These are phyloP conservation scores for Neolamprologus variostigma DNA, from an alignment of 2,113 vertebrate genomes.

Conservation along the genomic window DNA sequence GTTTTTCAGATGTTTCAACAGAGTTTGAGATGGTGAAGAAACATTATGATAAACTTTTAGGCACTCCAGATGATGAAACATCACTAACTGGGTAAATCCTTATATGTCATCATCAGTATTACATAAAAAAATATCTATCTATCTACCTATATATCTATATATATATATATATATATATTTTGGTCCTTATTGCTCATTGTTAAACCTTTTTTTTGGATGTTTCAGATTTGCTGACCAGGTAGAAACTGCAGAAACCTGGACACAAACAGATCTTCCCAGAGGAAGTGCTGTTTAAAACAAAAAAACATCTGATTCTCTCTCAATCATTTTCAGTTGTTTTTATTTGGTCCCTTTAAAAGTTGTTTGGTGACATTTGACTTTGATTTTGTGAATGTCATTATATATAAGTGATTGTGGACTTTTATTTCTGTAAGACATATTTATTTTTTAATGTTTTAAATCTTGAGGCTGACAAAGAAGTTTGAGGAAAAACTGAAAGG, in stretches of 20 bases:
- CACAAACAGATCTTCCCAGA: not conserved
- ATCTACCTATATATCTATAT: fast-evolving
- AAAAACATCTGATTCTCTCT: fast-evolving
- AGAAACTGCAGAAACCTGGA: not conserved
- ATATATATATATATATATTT: not conserved
- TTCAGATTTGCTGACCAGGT: not conserved
- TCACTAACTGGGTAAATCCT: not conserved
- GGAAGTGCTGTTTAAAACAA: not conserved
- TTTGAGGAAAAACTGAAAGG: not conserved
- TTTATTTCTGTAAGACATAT: not conserved
- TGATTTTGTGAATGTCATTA: not conserved
- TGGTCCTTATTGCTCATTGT: not conserved
- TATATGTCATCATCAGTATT: not conserved
- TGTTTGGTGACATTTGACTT: not conserved
- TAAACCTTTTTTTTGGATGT: not conserved
- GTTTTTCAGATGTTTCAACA: not conserved
- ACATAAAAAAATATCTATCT: not conserved
- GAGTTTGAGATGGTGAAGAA: not conserved
- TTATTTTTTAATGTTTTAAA: not conserved
- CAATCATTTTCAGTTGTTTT: not conserved
- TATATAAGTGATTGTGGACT: not conserved
- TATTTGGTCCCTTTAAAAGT: not conserved
- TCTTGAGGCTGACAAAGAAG: not conserved
- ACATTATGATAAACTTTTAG: not conserved
- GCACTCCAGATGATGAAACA: not conserved